A percentile compares a stretch with the other conserved stretches of the same genome.
phyloP scores from a whole-genome alignment of 53 echinoderm and acorn worm species.

The Patiria pectinifera region DNA sequence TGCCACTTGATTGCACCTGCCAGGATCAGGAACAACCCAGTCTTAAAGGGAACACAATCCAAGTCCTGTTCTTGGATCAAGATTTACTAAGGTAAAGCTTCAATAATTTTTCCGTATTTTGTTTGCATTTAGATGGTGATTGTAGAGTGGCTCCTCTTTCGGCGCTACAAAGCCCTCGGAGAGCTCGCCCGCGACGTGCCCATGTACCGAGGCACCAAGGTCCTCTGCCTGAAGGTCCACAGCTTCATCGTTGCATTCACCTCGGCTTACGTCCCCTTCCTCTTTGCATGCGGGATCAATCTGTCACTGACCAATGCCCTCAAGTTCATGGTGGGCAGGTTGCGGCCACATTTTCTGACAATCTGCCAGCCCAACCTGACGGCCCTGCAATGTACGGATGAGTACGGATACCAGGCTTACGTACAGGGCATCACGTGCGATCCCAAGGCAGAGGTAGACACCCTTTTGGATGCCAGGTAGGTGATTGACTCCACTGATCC shows the following conservation, averaged over 20 bases:
- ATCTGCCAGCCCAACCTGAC: conserved; percentile 86
- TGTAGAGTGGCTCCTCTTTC: conserved; percentile 79
- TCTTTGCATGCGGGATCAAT: conserved; percentile 66
- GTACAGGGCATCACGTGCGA: conserved; percentile 70
- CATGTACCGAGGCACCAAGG: conserved; percentile 62
- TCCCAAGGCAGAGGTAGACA: conserved; percentile 40
- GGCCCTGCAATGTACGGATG: conserved; percentile 69
- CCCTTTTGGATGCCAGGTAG: conserved; percentile 78
- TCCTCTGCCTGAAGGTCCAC: conserved; percentile 74
- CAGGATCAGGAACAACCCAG: too few species aligned
- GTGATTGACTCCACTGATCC: not conserved
- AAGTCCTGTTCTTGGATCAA: too few species aligned
- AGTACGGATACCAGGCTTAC: conserved; percentile 59
- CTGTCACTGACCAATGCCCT: conserved; percentile 77
- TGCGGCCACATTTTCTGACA: conserved; percentile 84
- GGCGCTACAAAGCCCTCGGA: conserved; percentile 43
- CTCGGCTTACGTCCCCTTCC: conserved; percentile 76
- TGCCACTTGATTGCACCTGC: too few species aligned
- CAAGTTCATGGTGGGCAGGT: conserved; percentile 85
- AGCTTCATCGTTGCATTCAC: conserved; percentile 79
- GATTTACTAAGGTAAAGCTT: too few species aligned
- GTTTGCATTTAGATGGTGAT: conserved; percentile 72
- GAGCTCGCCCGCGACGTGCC: conserved; percentile 65
- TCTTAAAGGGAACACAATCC: too few species aligned
- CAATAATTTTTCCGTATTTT: not conserved